Evolutionary conservation across 1,140 invertebrate genomes (phyloP).

Genomic region (Drosophila sucinea): DNA sequence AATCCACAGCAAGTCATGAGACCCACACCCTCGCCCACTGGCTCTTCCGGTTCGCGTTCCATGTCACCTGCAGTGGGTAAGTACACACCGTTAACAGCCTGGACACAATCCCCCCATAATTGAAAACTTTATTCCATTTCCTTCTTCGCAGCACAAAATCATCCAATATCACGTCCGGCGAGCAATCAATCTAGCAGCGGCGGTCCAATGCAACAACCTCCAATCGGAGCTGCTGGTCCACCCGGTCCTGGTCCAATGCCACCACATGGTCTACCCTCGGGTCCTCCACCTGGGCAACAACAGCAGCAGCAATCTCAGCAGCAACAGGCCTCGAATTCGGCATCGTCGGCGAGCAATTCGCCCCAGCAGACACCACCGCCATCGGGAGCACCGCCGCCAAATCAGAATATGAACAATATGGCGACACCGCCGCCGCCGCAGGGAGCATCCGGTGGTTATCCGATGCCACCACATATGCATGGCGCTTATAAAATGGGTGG

Average conservation of each 20-base stretch:
- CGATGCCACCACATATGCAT: conserved; percentile 80
- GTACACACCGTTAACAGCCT: conserved; percentile 69
- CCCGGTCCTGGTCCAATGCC: conserved; percentile 90
- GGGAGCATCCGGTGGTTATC: conserved; percentile 69
- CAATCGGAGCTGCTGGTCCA: conserved; percentile 87
- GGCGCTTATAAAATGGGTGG: conserved; percentile 78
- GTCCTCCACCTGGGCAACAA: conserved; percentile 65
- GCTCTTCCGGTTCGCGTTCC: conserved; percentile 94
- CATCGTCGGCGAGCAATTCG: conserved; percentile 77
- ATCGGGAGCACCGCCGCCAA: conserved; percentile 84
- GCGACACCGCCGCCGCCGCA: conserved; percentile 84
- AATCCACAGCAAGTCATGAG: conserved; percentile 89
- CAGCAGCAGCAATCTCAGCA: conserved; percentile 81
- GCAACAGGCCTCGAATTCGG: conserved; percentile 78
- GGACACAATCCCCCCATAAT: background rate
- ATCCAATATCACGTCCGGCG: conserved; percentile 87
- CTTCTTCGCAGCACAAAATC: conserved; percentile 63
- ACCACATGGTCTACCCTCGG: conserved; percentile 56
- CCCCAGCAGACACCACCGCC: conserved; percentile 75
- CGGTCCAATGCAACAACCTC: conserved; percentile 72
- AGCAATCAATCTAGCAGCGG: conserved; percentile 91
- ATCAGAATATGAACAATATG: conserved; percentile 82
- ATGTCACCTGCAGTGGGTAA: conserved; percentile 97
- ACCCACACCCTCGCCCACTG: conserved; percentile 95
- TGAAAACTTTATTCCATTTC: background rate